These are phyloP conservation scores for Cantharis rustica DNA, from an alignment of 2,888 invertebrate species.

Conservation along the genomic window DNA sequence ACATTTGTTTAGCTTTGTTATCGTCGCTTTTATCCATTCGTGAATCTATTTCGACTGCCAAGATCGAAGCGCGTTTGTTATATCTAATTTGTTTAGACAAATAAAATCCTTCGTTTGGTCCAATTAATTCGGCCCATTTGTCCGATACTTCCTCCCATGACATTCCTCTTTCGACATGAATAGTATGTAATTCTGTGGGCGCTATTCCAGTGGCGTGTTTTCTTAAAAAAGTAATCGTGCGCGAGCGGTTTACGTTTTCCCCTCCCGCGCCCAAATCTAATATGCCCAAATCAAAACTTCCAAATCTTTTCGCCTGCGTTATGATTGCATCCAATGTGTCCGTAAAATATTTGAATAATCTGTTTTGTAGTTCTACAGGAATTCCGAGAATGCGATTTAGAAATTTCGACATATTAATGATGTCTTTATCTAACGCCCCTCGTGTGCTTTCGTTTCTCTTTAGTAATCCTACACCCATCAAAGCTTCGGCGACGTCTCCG, in stretches of 20 bases:
- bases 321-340: slow-evolving; percentile 93
- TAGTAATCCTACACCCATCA: slow-evolving; percentile 94
- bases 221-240: slow-evolving; percentile 81
- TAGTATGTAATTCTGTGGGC: slow-evolving; percentile 90
- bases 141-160: slow-evolving; percentile 88
- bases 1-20: slow-evolving; percentile 73
- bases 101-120: slow-evolving; percentile 90
- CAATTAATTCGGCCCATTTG: slow-evolving; percentile 74
- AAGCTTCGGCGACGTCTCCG: slow-evolving; percentile 90
- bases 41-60: slow-evolving; percentile 74
- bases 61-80: slow-evolving; percentile 83
- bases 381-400: slow-evolving; percentile 96
- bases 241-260: slow-evolving; percentile 88
- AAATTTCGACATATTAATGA: slow-evolving; percentile 98
- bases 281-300: slow-evolving; percentile 87
- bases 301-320: slow-evolving; percentile 89
- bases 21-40: slow-evolving; percentile 63
- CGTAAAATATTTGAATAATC: slow-evolving; percentile 95
- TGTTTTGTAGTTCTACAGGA: slow-evolving; percentile 96
- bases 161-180: slow-evolving; percentile 92
- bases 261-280: slow-evolving; percentile 89
- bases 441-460: slow-evolving; percentile 83
- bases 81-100: slow-evolving; percentile 82
- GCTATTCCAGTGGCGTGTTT: slow-evolving; percentile 91
- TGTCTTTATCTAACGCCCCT: slow-evolving; percentile 88